Evolutionary conservation across 1,140 invertebrate genomes (phyloP).

Genomic region (Marisa cornuarietis): DNA sequence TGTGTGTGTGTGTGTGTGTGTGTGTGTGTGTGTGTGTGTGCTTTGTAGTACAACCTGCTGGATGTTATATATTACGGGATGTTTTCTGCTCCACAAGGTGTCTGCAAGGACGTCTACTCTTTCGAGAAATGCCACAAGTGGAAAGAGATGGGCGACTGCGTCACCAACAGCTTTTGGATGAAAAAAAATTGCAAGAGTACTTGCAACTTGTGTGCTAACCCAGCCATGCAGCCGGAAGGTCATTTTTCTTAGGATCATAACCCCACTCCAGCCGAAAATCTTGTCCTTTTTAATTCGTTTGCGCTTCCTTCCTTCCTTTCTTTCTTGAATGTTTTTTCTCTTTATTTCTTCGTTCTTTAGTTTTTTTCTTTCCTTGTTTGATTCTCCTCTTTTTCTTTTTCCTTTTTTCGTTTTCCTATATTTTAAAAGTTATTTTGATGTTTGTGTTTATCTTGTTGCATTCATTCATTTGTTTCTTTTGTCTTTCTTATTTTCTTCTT

Average conservation of each 20-base stretch:
- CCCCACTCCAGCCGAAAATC: neutral
- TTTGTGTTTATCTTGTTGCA: neutral
- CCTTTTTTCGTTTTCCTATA: neutral
- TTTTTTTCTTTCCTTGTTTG: constrained; percentile 3
- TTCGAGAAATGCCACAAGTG: constrained; percentile 49
- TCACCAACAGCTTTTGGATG: constrained; percentile 53
- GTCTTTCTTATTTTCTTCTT: no score
- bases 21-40: no score
- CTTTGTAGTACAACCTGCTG: no score
- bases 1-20: no score
- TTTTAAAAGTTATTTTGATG: no score
- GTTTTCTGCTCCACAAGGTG: constrained; percentile 17
- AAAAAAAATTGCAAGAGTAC: constrained; percentile 46
- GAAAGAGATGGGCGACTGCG: constrained; percentile 47
- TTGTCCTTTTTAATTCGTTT: neutral
- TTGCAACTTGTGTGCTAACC: constrained; percentile 43
- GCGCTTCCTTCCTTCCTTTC: neutral
- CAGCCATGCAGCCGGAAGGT: constrained; percentile 28
- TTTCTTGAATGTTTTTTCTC: neutral
- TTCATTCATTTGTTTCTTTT: no score
- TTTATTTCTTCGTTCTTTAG: neutral
- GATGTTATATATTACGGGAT: no score
- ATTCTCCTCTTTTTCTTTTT: neutral
- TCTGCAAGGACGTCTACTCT: constrained; percentile 40
- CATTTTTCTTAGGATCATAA: constrained; percentile 5